Percentiles rank a stretch among this genome's conserved stretches.
These are phyloP conservation scores for Melanocharis versteri DNA, from an alignment of 2,113 vertebrate species.

Conservation along the genomic window DNA sequence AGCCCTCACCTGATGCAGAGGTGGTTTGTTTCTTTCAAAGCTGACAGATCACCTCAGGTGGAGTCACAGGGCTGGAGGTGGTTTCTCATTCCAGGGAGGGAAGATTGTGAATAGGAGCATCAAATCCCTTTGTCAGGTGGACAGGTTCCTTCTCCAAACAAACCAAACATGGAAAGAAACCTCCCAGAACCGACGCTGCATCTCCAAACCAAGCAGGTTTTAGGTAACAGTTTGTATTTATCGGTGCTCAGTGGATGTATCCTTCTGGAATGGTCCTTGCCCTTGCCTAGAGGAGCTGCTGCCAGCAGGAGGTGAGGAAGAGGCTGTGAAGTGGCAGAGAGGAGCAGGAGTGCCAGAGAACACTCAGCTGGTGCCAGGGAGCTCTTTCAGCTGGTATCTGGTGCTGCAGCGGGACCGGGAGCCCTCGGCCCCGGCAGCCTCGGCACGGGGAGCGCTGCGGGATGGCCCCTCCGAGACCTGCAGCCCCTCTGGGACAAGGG, in stretches of 20 bases:
- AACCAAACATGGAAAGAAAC: background rate
- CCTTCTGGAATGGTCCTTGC: background rate
- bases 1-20: background rate
- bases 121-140: background rate
- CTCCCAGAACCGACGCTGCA: background rate
- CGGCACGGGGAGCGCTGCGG: rapidly evolving
- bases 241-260: background rate
- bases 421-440: rapidly evolving
- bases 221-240: background rate
- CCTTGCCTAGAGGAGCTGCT: background rate
- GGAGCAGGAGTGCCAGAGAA: background rate
- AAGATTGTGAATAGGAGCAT: background rate
- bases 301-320: background rate
- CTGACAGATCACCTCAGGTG: background rate
- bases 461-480: background rate
- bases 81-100: background rate
- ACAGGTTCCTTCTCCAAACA: background rate
- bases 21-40: background rate
- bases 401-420: background rate
- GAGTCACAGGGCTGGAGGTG: background rate
- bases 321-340: background rate
- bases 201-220: background rate
- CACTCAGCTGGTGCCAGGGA: background rate
- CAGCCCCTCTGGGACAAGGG: background rate
- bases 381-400: rapidly evolving